Base-by-base conservation (phyloP, 2,888 invertebrate species). In the Ashinkailepas kermadecensis region DNA sequence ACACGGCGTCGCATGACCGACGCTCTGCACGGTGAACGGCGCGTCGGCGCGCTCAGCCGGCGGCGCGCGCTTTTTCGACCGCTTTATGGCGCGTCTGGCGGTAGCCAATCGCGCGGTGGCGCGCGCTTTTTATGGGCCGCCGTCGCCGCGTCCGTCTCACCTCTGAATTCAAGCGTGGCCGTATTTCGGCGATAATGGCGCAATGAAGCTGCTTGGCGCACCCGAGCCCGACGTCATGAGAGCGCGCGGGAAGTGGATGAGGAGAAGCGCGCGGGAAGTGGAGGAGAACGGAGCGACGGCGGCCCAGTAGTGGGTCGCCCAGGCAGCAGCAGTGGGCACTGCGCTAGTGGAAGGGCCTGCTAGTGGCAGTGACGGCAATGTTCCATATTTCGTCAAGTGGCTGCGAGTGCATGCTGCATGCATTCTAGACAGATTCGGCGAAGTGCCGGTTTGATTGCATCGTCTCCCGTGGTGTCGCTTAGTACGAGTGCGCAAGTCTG, bases 121-220 rank as follows among this genome's bases (percentile, higher is more conserved):
- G 65, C 65, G 65, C 65, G 65, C 74, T 74, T 74, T 74, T 74
- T 74, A 10, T 18, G 54, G 13, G 2, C 39, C 67, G 25, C 12
- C 67, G 67, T 25, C 62, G 74, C 25, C 54, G 74, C 18, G 39
- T 18, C 39, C 74, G 74, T 74, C 74, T 74, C 74, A 74, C 74
- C 74, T 74, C 11, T 25, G 74, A 54, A 74, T 74, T 74, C 54
- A 54, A 74, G 74, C 74, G 74, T 74, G 74, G 54, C 74, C 13
- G 74, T 12, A 54, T 54, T 74, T 13, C 74, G 74, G 74, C 74
- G 74, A 25, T 74, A 74, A 74, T 74, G 74, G 74, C 54, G 74
- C 74, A 54, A 74, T 74, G 74, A 74, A 74, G 74, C 74, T 15
- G 74, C 74, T 74, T 74, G 74, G 54, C 74, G 74, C 74, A 74